Evolutionary conservation across 2,113 vertebrate species (phyloP).

Genomic region (Abramis brama): DNA sequence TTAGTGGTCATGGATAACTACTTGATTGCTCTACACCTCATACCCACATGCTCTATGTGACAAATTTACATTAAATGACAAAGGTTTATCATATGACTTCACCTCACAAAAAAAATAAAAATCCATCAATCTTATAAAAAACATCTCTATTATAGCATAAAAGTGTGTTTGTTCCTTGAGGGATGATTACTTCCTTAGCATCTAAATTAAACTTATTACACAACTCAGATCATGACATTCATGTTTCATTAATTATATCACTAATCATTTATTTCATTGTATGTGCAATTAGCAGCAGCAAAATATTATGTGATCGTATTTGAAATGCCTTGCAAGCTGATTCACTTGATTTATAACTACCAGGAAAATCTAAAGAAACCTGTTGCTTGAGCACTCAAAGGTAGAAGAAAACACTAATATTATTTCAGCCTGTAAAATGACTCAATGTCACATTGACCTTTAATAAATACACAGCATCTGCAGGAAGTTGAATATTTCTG

Average conservation of each 20-base stretch:
- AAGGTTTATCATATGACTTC: too few relatives aligned
- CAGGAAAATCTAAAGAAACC: neutral
- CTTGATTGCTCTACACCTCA: too few relatives aligned
- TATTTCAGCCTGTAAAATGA: slow-evolving; percentile 65
- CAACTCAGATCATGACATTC: slow-evolving; percentile 46
- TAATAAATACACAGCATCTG: slow-evolving; percentile 69
- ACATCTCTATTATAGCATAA: neutral
- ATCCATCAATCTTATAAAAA: too few relatives aligned
- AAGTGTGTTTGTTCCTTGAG: neutral
- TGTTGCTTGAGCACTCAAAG: slow-evolving; percentile 58
- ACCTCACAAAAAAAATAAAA: too few relatives aligned
- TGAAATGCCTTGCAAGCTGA: slow-evolving; percentile 28
- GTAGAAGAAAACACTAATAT: slow-evolving; percentile 64
- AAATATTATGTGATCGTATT: slow-evolving; percentile 29
- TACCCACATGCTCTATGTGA: too few relatives aligned
- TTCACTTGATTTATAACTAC: neutral
- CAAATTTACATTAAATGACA: too few relatives aligned
- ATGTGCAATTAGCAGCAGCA: slow-evolving; percentile 29
- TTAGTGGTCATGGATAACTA: too few relatives aligned
- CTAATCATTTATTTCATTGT: slow-evolving; percentile 57
- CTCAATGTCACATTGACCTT: slow-evolving; percentile 77
- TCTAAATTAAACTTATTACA: slow-evolving; percentile 25
- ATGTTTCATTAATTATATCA: slow-evolving; percentile 12
- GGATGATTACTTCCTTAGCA: slow-evolving; percentile 31
- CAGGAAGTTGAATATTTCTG: slow-evolving; percentile 68